phyloP scores from a whole-genome alignment of 2,888 invertebrate genomes.

The Lochmaea crataegi region DNA sequence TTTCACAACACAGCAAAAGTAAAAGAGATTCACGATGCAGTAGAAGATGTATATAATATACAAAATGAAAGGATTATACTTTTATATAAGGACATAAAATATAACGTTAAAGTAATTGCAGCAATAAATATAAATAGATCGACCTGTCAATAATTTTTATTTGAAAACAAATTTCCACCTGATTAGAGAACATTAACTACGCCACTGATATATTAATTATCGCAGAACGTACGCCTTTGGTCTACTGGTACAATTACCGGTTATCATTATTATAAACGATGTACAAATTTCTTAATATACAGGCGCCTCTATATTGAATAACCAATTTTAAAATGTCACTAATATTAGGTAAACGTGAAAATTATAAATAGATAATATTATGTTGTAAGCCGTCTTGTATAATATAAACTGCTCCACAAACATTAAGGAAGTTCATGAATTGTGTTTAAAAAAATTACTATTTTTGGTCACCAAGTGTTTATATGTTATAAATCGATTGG shows the following conservation, averaged over 20 bases:
- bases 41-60: background rate
- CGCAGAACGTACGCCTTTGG: too few relatives aligned
- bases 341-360: background rate
- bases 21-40: constrained; percentile 3
- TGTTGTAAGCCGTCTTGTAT: background rate
- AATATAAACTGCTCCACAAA: background rate
- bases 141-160: background rate
- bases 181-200: too few relatives aligned
- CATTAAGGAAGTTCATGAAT: too few relatives aligned
- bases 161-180: too few relatives aligned
- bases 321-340: background rate
- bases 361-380: background rate
- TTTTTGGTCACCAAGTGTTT: too few relatives aligned
- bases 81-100: background rate
- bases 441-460: too few relatives aligned
- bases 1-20: background rate
- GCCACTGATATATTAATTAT: too few relatives aligned
- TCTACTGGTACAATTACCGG: too few relatives aligned
- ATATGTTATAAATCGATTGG: too few relatives aligned
- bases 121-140: background rate
- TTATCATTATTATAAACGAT: background rate
- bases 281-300: background rate
- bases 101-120: background rate
- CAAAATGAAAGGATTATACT: background rate
- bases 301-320: background rate